Percentiles rank a stretch among this genome's conserved stretches.
Conservation (phyloP, 2,113 vertebrate genomes). For the Paedocypris sp. region DNA sequence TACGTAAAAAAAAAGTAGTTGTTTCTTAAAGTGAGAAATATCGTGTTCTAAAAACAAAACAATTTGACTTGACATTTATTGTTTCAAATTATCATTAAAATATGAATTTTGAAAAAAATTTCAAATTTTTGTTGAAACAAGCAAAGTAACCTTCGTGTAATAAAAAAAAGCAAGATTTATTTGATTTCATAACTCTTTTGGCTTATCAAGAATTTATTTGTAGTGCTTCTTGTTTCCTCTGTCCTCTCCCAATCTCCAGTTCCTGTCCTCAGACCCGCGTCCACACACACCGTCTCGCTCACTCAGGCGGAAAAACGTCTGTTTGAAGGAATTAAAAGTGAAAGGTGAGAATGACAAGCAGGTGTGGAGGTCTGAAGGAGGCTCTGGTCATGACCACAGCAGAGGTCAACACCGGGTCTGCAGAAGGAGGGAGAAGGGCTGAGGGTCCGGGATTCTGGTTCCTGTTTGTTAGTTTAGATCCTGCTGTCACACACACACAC, state of each 20-base stretch:
- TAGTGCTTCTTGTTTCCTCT: too few species aligned
- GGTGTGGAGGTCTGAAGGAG: slow-evolving; percentile 6
- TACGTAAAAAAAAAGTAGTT: too few species aligned
- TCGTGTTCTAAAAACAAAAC: too few species aligned
- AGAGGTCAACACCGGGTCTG: slow-evolving; percentile 6
- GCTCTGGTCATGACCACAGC: slow-evolving; percentile 5
- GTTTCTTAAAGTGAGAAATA: too few species aligned
- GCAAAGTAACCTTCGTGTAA: too few species aligned
- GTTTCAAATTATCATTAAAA: too few species aligned
- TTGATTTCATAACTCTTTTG: too few species aligned
- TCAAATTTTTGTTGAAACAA: too few species aligned
- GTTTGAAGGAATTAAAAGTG: slow-evolving; percentile 8
- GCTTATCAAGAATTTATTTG: too few species aligned
- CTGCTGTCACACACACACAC: slow-evolving; percentile 23
- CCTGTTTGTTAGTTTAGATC: slow-evolving; percentile 21
- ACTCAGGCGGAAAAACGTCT: neutral
- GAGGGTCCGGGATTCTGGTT: slow-evolving; percentile 6
- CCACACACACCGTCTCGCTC: neutral
- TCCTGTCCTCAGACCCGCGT: neutral
- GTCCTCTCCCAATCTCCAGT: neutral
- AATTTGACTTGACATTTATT: too few species aligned
- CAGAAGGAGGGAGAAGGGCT: neutral
- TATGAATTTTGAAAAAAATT: too few species aligned
- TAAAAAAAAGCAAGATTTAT: too few species aligned
- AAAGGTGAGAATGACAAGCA: slow-evolving; percentile 24